A percentile compares a stretch with the other conserved stretches of the same genome.
phyloP scores from a whole-genome alignment of 2,888 invertebrate genomes.

The Philopedon plagiatum region DNA sequence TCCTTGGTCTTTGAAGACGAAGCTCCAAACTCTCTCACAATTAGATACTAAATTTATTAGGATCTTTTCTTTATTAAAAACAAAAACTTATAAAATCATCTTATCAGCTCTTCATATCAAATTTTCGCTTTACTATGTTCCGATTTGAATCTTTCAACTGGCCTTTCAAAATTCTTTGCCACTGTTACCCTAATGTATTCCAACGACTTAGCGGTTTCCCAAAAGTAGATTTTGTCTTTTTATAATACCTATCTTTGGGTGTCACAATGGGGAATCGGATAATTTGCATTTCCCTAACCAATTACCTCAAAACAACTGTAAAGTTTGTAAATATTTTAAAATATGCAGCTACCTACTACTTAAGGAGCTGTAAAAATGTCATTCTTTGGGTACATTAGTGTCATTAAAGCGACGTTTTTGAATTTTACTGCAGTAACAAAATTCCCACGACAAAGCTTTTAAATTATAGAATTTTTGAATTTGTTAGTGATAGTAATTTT shows the following conservation, averaged over 20 bases:
- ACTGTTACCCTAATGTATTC: too few species aligned
- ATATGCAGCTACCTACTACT: conserved; percentile 21
- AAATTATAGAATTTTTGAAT: not conserved
- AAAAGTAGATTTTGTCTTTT: not conserved
- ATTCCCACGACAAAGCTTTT: not conserved
- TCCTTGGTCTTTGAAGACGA: too few species aligned
- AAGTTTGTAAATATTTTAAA: conserved; percentile 25
- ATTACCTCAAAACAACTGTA: conserved; percentile 27
- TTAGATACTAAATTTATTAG: too few species aligned
- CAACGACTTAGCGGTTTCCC: not conserved
- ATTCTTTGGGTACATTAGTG: not conserved
- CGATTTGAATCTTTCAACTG: too few species aligned
- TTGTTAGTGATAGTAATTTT: too few species aligned
- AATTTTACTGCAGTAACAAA: not conserved
- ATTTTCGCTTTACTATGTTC: too few species aligned
- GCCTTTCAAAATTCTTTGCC: too few species aligned
- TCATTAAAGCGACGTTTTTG: too few species aligned
- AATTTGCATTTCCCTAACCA: conserved; percentile 41
- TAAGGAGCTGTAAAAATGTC: conserved; percentile 17
- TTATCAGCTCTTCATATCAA: too few species aligned
- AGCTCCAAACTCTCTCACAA: too few species aligned
- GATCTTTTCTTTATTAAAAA: too few species aligned
- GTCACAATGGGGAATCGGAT: conserved; percentile 25
- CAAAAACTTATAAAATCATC: too few species aligned
- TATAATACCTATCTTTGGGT: not conserved